A percentile compares a stretch with the other conserved stretches of the same genome.
Conservation (phyloP, 35 echinoderm and acorn worm genomes). For the Lytechinus variegatus region DNA sequence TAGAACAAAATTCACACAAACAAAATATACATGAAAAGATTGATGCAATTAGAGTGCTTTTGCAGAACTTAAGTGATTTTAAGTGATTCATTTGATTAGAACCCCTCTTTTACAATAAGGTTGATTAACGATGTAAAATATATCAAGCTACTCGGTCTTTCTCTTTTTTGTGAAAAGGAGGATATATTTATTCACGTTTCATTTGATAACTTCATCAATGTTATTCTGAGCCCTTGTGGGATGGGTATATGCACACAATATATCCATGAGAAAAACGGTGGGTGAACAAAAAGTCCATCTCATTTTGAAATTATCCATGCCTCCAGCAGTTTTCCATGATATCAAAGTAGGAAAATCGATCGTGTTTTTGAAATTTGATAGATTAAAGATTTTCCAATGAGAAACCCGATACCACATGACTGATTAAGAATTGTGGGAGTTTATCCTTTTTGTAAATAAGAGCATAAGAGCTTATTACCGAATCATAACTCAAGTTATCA, state of each 20-base stretch:
- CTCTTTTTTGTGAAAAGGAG: neutral
- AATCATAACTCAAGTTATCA: neutral
- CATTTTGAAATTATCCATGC: slow-evolving; percentile 19
- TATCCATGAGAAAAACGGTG: neutral
- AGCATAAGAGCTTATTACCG: slow-evolving; percentile 18
- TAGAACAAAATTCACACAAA: neutral
- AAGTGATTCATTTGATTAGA: neutral
- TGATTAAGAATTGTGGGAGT: neutral
- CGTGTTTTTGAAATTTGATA: slow-evolving; percentile 20
- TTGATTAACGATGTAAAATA: neutral
- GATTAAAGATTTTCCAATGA: slow-evolving; percentile 20
- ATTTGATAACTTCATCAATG: neutral
- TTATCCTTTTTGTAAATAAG: neutral
- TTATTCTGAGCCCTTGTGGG: neutral
- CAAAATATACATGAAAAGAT: neutral
- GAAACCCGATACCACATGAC: neutral
- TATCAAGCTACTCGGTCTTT: neutral
- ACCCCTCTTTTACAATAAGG: neutral
- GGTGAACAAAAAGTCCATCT: neutral
- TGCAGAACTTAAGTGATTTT: neutral
- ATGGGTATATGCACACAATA: neutral
- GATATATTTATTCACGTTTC: neutral
- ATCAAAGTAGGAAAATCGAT: slow-evolving; percentile 3
- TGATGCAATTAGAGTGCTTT: neutral
- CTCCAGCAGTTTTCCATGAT: neutral